Conservation (phyloP, 2,113 vertebrate species). For the Marmota flaviventris region DNA sequence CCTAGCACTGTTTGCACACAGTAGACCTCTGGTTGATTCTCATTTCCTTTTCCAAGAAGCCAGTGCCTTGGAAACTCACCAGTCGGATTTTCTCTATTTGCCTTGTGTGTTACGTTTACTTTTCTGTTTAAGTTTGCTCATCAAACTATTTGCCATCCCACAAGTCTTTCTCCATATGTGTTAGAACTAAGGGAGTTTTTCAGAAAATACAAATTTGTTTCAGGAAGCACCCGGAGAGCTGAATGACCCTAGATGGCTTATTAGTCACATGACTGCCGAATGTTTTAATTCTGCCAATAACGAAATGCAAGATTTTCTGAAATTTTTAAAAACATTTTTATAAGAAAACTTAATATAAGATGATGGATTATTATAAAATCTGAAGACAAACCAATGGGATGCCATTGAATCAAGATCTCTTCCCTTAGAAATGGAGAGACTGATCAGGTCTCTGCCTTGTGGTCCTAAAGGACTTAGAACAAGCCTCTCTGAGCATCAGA, state of each 20-base stretch:
- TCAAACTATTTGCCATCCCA: slow-evolving; percentile 2
- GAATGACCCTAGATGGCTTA: not conserved
- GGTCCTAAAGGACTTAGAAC: not conserved
- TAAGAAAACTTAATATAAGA: not conserved
- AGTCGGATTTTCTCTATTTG: not conserved
- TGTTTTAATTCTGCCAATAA: not conserved
- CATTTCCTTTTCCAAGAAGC: not conserved
- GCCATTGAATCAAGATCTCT: not conserved
- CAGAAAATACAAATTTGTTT: not conserved
- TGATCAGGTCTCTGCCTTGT: not conserved
- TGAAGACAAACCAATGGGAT: not conserved
- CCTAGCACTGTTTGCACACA: not conserved
- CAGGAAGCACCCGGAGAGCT: not conserved
- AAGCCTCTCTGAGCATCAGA: not conserved
- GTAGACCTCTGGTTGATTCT: not conserved
- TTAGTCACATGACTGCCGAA: not conserved
- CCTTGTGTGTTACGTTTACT: not conserved
- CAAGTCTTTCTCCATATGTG: not conserved
- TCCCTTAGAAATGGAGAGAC: not conserved
- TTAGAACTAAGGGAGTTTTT: not conserved
- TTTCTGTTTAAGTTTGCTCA: not conserved
- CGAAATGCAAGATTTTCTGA: not conserved
- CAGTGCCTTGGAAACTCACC: not conserved
- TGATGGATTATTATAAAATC: not conserved
- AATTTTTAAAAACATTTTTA: not conserved